phyloP scores from a whole-genome alignment of 1,140 invertebrate species.

The Teleopsis dalmanni region DNA sequence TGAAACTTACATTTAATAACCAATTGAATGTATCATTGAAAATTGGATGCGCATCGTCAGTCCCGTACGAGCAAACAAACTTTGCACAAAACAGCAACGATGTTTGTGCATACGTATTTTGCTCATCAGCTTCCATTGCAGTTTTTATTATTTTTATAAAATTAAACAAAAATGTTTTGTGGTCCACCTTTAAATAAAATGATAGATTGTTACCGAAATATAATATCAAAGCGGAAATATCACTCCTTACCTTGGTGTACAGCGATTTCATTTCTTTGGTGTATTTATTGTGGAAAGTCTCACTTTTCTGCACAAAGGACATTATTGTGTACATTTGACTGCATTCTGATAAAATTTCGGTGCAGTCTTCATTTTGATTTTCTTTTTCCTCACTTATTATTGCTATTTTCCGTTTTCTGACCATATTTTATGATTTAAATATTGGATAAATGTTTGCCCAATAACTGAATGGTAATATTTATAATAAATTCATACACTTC shows the following conservation, averaged over 20 bases:
- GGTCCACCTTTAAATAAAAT: constrained; percentile 41
- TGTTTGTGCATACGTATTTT: constrained; percentile 55
- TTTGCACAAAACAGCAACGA: constrained; percentile 59
- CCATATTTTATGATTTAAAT: too few species aligned
- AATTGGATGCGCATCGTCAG: constrained; percentile 49
- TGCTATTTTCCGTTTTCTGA: constrained; percentile 14
- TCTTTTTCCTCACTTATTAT: constrained; percentile 15
- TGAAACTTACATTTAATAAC: constrained; percentile 41
- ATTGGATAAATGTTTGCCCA: too few species aligned
- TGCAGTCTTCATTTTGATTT: constrained; percentile 11
- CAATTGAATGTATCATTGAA: constrained; percentile 50
- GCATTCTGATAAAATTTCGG: constrained; percentile 14
- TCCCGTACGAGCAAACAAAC: constrained; percentile 52
- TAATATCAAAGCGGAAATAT: background rate
- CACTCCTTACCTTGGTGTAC: constrained; percentile 47
- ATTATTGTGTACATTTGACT: constrained; percentile 46
- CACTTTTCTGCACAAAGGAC: constrained; percentile 53
- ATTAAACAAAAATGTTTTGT: constrained; percentile 47
- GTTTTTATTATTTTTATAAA: constrained; percentile 51
- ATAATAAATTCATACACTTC: too few species aligned
- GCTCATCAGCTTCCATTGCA: constrained; percentile 52
- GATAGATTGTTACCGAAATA: background rate
- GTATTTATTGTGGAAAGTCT: constrained; percentile 54
- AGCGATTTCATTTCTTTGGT: constrained; percentile 52
- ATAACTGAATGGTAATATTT: too few species aligned